Evolutionary conservation across 2,797 vertebrate genomes (phyloP), one percentile per base, ranked within the genome.

Genomic region (Paedocypris micromegethes): DNA sequence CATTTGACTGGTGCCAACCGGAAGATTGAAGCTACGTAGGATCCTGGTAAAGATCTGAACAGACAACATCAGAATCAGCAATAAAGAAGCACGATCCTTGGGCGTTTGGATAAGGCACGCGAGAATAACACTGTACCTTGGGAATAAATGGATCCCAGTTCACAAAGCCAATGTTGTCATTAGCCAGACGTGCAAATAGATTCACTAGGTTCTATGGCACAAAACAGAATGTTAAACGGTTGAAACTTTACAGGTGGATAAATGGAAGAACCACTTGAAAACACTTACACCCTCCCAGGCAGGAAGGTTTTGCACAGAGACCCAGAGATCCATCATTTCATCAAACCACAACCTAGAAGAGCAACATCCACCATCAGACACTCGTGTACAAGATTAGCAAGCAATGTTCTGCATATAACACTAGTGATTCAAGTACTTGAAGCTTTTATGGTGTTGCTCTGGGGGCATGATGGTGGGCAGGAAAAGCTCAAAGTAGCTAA

Each of bases 261-360:
- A 62, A 62, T 62, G 0, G 60, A 60, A 2, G 46, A 6, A n/a
- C 0, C 1, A 64, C 44, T 50, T 39, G 37, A n/a, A 64, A 55
- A 57, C 42, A 91, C 95, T 92, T 83, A 99, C 96, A 88, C 93
- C 94, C 86, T 99, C 96, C 96, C 96, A 99, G 66, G 92, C 92
- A 7, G 96, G 96, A 82, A 96, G 92, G 88, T 97, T 98, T 81
- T 99, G 96, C 83, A 98, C 91, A 0, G 95, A 92, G 82, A 91
- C 86, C 94, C 95, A 98, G 78, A 99, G 91, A 82, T 83, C 89
- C 86, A 98, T 93, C 78, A 98, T 83, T 82, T 99, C 96, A 85
- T 94, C 92, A 89, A 97, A 95, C 96, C 97, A 98, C 83, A 98
- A 91, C 81, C 95, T 99, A 84, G 80, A 82, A 81, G 8, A 64